Conservation (phyloP, 2,797 vertebrate species). For the Spea hammondii region DNA sequence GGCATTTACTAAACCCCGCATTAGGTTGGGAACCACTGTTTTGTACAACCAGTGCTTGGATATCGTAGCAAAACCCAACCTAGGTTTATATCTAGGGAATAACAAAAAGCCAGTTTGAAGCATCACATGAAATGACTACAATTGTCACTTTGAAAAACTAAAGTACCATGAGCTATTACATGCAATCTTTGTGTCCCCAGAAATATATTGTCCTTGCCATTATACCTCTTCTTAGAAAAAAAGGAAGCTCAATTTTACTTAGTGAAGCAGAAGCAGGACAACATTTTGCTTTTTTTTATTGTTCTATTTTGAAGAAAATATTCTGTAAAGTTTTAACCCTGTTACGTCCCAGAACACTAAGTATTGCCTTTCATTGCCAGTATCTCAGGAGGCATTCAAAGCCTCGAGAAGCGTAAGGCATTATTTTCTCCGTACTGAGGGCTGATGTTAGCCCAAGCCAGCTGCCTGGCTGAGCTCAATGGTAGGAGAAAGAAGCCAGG, state of each 20-base stretch:
- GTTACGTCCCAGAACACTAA: not conserved
- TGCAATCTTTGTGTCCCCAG: conserved; percentile 32
- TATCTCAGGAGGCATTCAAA: too few species aligned
- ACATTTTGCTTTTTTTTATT: not conserved
- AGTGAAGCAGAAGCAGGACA: not conserved
- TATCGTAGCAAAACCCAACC: not conserved
- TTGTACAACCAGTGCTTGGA: too few species aligned
- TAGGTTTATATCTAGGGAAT: conserved; percentile 9
- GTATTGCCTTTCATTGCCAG: too few species aligned
- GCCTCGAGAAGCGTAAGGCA: too few species aligned
- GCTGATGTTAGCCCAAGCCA: too few species aligned
- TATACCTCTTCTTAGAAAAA: conserved; percentile 1
- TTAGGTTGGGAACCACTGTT: too few species aligned
- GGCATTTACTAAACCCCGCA: too few species aligned
- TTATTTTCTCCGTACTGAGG: too few species aligned
- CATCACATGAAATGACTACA: conserved; percentile 11
- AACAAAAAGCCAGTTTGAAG: conserved; percentile 10
- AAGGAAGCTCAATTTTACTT: not conserved
- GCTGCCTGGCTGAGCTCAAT: too few species aligned
- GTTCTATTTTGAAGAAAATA: conserved; percentile 11
- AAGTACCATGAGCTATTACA: conserved; percentile 35
- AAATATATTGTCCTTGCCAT: conserved; percentile 26
- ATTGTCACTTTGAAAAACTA: conserved; percentile 14
- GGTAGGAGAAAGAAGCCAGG: too few species aligned
- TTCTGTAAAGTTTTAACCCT: not conserved